A percentile compares a stretch with the other conserved stretches of the same genome.
Evolutionary conservation across 2,888 invertebrate species (phyloP).

Genomic region (Leptothorax acervorum): DNA sequence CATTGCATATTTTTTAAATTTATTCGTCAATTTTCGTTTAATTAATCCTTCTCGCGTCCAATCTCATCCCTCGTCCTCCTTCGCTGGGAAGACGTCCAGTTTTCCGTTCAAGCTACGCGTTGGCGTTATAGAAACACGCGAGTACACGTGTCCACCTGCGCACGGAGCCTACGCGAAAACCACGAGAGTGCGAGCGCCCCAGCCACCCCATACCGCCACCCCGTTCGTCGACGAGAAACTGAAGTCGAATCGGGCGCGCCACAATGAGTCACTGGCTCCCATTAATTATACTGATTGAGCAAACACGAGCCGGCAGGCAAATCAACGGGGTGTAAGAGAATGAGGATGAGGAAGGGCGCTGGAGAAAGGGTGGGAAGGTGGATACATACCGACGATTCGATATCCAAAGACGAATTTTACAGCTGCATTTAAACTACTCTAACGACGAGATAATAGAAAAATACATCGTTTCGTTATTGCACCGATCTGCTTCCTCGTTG

Average conservation of each 20-base stretch:
- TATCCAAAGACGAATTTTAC: conserved; percentile 6
- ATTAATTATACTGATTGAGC: conserved; percentile 70
- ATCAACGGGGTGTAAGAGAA: conserved; percentile 42
- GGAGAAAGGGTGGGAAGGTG: conserved; percentile 10
- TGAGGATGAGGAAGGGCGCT: conserved; percentile 4
- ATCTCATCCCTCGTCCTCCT: too few species aligned
- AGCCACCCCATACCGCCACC: neutral
- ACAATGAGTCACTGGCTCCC: conserved; percentile 64
- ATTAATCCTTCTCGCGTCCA: neutral
- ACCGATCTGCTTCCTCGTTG: neutral
- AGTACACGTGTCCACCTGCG: conserved; percentile 22
- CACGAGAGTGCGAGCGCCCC: conserved; percentile 3
- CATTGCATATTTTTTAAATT: neutral
- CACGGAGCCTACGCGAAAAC: conserved; percentile 25
- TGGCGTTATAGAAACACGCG: conserved; percentile 12
- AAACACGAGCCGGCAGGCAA: conserved; percentile 60
- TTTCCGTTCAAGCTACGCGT: neutral
- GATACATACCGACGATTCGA: conserved; percentile 9
- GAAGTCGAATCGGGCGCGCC: conserved; percentile 55
- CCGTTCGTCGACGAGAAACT: conserved; percentile 38
- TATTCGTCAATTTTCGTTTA: neutral
- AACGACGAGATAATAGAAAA: conserved; percentile 17
- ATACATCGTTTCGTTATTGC: neutral
- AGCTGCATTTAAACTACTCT: conserved; percentile 10
- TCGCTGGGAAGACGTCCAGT: neutral